These are phyloP conservation scores for Lophius americanus DNA, from an alignment of 2,797 vertebrate genomes.

Conservation along the genomic window DNA sequence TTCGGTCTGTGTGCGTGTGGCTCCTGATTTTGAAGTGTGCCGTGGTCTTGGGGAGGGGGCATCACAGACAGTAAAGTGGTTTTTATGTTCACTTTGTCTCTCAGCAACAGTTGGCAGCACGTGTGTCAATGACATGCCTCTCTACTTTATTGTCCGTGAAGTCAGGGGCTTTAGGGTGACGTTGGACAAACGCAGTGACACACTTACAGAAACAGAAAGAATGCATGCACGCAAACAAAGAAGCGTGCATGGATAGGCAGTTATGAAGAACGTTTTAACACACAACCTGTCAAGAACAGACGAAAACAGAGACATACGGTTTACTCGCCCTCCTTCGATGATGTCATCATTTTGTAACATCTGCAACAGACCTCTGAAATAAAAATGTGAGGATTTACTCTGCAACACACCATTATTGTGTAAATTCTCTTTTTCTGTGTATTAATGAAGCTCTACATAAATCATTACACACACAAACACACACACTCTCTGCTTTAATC, in stretches of 20 bases:
- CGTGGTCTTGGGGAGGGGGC: slow-evolving; percentile 63
- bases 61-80: slow-evolving; percentile 76
- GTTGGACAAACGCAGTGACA: slow-evolving; percentile 43
- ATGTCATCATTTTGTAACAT: slow-evolving; percentile 71
- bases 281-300: slow-evolving; percentile 3
- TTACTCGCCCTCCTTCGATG: slow-evolving; percentile 25
- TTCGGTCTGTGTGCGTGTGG: slow-evolving; percentile 36
- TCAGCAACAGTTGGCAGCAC: slow-evolving; percentile 94
- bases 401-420: slow-evolving; percentile 10
- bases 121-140: slow-evolving; percentile 85
- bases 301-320: slow-evolving; percentile 21
- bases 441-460: too few species aligned
- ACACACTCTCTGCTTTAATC: too few species aligned
- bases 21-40: slow-evolving; percentile 77
- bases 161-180: slow-evolving; percentile 56
- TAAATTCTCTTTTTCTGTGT: neutral
- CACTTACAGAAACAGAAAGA: slow-evolving; percentile 31
- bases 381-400: slow-evolving; percentile 31
- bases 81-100: slow-evolving; percentile 80
- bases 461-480: too few species aligned
- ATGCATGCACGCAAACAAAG: slow-evolving; percentile 24
- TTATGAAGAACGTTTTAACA: neutral
- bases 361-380: slow-evolving; percentile 36
- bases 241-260: neutral
- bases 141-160: slow-evolving; percentile 70